Percentiles rank a stretch among this genome's conserved stretches.
Conservation (phyloP, 2,888 invertebrate genomes). For the Coecobrya sp. region DNA sequence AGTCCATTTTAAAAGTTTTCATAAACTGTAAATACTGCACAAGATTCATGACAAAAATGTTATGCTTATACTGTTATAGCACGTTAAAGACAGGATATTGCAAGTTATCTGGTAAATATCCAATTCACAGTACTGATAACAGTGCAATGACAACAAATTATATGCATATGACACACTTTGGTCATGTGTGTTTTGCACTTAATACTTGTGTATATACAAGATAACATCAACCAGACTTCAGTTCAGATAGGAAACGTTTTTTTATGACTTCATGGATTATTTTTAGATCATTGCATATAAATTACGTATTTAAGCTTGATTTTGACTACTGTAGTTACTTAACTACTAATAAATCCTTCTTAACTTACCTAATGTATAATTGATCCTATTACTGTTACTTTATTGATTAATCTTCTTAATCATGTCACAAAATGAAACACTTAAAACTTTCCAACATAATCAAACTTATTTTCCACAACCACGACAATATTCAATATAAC, state of each 20-base stretch:
- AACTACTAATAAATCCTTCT: no score
- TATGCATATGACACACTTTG: neutral
- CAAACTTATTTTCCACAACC: neutral
- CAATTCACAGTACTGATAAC: no score
- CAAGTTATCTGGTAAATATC: no score
- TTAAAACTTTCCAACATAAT: neutral
- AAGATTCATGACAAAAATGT: no score
- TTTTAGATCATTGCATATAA: neutral
- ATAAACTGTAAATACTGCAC: no score
- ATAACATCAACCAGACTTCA: neutral
- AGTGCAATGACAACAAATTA: neutral
- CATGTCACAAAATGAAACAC: neutral
- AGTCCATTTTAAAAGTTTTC: no score
- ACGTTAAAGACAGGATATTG: no score
- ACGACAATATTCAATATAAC: no score
- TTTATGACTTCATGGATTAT: conserved; percentile 12
- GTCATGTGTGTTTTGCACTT: neutral
- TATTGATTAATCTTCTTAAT: neutral
- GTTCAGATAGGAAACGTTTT: neutral
- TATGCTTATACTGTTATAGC: no score
- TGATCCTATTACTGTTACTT: neutral
- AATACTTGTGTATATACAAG: neutral
- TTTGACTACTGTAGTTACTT: no score
- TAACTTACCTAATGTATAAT: neutral
- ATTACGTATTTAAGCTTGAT: neutral